Conservation (phyloP, 64 coral and sea anemone genomes). For the Stichodactyla helianthus region DNA sequence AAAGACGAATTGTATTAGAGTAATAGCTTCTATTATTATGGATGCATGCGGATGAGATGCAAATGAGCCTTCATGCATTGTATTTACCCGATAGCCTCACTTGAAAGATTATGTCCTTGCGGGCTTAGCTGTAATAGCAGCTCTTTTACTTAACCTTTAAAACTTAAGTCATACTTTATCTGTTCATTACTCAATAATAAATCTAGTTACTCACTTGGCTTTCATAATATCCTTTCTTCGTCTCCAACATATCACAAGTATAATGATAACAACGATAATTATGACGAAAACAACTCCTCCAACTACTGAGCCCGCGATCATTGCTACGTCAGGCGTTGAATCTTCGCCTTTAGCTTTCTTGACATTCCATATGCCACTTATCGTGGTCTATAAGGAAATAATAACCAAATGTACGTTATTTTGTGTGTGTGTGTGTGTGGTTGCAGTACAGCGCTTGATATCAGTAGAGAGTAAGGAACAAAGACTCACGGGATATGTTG, state of each 20-base stretch:
- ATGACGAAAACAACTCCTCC: slow-evolving; percentile 12
- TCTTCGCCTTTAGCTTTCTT: not conserved
- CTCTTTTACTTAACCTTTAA: not conserved
- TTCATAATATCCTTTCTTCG: not conserved
- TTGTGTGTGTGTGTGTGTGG: too few species aligned
- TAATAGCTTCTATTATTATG: too few species aligned
- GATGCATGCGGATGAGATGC: too few species aligned
- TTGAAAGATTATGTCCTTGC: too few species aligned
- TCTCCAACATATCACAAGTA: not conserved
- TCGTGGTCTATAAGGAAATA: not conserved
- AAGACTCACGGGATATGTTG: not conserved
- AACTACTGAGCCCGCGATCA: slow-evolving; percentile 26
- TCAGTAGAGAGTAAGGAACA: not conserved
- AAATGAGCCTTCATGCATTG: too few species aligned
- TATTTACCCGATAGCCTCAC: too few species aligned
- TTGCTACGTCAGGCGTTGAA: not conserved
- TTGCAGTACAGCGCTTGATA: too few species aligned
- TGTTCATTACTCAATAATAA: not conserved
- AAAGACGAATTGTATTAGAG: too few species aligned
- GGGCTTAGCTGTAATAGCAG: too few species aligned
- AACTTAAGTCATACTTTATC: not conserved
- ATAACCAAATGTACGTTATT: not conserved
- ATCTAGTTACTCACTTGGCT: not conserved
- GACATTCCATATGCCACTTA: not conserved
- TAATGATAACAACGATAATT: not conserved